Evolutionary conservation across 2,797 vertebrate species (phyloP), one percentile per base, ranked within the genome.

Genomic region (Semotilus atromaculatus): DNA sequence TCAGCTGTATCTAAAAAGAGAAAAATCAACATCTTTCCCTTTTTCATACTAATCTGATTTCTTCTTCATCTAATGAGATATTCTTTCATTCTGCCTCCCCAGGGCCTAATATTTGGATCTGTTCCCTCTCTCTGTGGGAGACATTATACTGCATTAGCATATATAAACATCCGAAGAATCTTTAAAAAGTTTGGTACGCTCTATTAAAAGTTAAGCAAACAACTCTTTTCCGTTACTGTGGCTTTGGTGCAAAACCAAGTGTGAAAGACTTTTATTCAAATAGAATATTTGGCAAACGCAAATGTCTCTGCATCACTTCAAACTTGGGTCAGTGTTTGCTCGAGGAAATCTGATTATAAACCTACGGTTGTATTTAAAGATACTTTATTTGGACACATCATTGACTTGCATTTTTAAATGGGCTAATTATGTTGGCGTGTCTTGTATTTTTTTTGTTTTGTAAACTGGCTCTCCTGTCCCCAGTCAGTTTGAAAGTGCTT

Each of bases 31-130:
- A 75, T 48, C 53, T 83, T 71, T 62, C 48, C 48, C 62, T 21
- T 62, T 86, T 70, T 83, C 71, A 81, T 55, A 67, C 60, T 81
- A 68, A 83, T 89, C 62, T 76, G 26, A 74, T 85, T 80, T 71
- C 53, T 84, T 64, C 31, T 77, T 77, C 38, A 75, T 72, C 80
- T 86, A 85, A 86, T 86, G 76, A 87, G 89, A 81, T 82, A 62
- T 84, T 70, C 71, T 87, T 87, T 87, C 81, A 80, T 81, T 74
- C 51, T 60, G 19, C 62, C 8, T 71, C 86, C 84, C 79, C 43
- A 31, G 84, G 86, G 74, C 45, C 19, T 76, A 72, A 85, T 85
- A 78, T 86, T 77, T 77, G 81, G 74, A 76, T 75, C 86, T 82
- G 74, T 72, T 85, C 73, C 79, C 18, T 72, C 31, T 72, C 58